These are phyloP conservation scores for Muscicapa adusta DNA, from an alignment of 2,113 vertebrate species.

Conservation along the genomic window DNA sequence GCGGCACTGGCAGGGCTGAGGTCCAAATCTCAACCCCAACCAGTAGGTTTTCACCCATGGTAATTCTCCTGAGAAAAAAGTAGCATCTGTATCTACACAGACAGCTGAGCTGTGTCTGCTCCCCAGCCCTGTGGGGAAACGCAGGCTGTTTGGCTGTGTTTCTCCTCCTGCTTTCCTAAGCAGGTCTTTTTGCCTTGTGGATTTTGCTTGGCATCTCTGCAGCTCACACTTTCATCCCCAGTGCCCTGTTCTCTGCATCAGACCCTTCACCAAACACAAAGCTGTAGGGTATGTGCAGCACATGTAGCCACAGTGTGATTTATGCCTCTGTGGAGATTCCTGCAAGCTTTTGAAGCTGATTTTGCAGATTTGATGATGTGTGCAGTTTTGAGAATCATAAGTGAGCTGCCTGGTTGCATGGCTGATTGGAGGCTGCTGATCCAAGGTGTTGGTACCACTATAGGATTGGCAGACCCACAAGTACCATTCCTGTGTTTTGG, in stretches of 20 bases:
- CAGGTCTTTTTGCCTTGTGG: neutral
- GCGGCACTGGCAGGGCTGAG: neutral
- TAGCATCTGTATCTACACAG: conserved; percentile 1
- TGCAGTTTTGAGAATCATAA: neutral
- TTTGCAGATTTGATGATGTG: neutral
- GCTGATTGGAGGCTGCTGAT: neutral
- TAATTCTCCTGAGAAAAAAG: conserved; percentile 2
- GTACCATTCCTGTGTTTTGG: neutral
- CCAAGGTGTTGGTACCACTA: neutral
- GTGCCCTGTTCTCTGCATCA: neutral
- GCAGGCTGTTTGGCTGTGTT: neutral
- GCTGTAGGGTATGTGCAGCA: neutral
- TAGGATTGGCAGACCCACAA: neutral
- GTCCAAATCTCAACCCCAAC: neutral
- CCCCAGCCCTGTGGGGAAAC: neutral
- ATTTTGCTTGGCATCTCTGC: neutral
- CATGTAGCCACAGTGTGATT: rapidly evolving
- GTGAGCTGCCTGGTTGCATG: neutral
- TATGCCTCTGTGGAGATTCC: neutral
- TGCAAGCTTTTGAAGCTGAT: neutral
- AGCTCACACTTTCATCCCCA: rapidly evolving
- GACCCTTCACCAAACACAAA: neutral
- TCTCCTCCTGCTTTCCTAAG: neutral
- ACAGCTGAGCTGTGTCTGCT: conserved; percentile 33
- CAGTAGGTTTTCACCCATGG: neutral